These are phyloP conservation scores for Ooceraea biroi DNA, from an alignment of 1,140 invertebrate genomes.

Conservation along the genomic window DNA sequence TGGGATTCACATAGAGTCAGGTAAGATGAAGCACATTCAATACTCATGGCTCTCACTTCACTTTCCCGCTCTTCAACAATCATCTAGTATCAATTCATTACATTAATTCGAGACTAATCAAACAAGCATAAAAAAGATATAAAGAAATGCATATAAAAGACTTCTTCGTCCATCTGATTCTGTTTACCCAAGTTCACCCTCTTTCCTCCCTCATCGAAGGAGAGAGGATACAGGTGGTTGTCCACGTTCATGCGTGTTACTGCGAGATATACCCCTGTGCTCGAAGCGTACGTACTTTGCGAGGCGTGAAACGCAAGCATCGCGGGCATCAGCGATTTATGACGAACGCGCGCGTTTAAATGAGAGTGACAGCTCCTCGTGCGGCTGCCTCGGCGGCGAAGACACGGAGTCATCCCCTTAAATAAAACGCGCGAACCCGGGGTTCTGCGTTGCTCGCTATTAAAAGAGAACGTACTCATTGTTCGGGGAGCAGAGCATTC, in stretches of 20 bases:
- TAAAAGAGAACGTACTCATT: conserved; percentile 42
- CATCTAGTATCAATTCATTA: background rate
- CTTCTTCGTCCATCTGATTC: background rate
- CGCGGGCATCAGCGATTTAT: too few relatives aligned
- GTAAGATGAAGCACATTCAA: background rate
- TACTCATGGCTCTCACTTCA: background rate
- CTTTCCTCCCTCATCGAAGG: background rate
- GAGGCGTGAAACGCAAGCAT: background rate
- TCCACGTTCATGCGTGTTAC: too few relatives aligned
- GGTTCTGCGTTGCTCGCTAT: conserved; percentile 5
- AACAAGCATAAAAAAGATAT: too few relatives aligned
- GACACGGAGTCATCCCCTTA: conserved; percentile 14
- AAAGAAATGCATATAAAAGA: too few relatives aligned
- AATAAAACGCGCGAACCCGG: conserved; percentile 26
- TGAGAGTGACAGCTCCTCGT: background rate
- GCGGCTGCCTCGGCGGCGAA: background rate
- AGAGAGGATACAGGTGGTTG: too few relatives aligned
- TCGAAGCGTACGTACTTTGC: background rate
- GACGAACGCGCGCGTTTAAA: background rate
- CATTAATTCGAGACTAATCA: too few relatives aligned
- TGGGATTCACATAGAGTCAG: too few relatives aligned
- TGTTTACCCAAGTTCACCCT: background rate
- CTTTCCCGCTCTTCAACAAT: background rate
- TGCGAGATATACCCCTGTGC: background rate
- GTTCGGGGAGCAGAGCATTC: conserved; percentile 56